A percentile compares a stretch with the other conserved stretches of the same genome.
phyloP scores from a whole-genome alignment of 2,113 vertebrate species.

The Thymallus thymallus region DNA sequence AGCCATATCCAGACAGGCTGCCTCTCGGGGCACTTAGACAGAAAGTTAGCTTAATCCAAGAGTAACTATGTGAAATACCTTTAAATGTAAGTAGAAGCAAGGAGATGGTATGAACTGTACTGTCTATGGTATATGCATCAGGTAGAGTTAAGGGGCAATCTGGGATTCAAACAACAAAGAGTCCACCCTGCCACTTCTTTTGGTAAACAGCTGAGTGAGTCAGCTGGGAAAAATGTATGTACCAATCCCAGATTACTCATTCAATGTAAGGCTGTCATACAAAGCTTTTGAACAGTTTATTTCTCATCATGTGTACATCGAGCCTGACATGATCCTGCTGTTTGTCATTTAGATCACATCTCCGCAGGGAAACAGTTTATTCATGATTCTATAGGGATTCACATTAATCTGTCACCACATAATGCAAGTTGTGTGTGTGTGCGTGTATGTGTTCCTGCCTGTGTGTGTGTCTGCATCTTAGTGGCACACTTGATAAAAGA shows the following conservation, averaged over 20 bases:
- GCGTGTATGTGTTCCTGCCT: background rate
- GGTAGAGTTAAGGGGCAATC: background rate
- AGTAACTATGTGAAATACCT: too few species aligned
- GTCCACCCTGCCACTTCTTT: too few species aligned
- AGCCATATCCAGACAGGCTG: too few species aligned
- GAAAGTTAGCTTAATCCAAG: too few species aligned
- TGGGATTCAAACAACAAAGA: too few species aligned
- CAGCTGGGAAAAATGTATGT: too few species aligned
- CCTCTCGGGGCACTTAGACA: too few species aligned
- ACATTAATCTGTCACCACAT: conserved; percentile 39
- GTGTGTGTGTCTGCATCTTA: conserved; percentile 23
- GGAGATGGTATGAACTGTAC: conserved; percentile 3
- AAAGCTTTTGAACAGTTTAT: conserved; percentile 6
- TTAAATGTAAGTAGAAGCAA: too few species aligned
- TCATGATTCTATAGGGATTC: conserved; percentile 29
- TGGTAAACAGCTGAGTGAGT: too few species aligned
- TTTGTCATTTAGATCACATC: conserved; percentile 63
- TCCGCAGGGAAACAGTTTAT: conserved; percentile 64
- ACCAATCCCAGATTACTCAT: too few species aligned
- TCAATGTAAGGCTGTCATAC: background rate
- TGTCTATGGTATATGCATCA: background rate
- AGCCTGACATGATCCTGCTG: conserved; percentile 58
- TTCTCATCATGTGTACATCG: conserved; percentile 41
- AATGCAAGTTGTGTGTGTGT: conserved; percentile 13
- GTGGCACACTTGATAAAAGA: background rate